These are phyloP conservation scores for Sphyrna mokarran DNA, from an alignment of 2,113 vertebrate genomes.

Conservation along the genomic window DNA sequence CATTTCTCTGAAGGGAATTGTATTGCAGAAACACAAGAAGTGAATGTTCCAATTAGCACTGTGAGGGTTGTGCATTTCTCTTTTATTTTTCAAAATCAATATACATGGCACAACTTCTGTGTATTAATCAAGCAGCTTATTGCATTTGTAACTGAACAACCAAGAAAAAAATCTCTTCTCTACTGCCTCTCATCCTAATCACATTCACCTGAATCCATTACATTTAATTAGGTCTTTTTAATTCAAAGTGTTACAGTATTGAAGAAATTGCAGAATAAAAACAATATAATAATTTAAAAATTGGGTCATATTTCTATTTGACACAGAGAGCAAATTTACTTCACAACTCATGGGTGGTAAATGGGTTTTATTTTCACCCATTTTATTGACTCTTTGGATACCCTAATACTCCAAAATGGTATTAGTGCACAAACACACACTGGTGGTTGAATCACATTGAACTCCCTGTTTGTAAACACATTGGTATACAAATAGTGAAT, in stretches of 20 bases:
- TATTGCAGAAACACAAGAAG: background rate
- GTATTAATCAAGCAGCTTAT: constrained; percentile 14
- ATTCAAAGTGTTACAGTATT: background rate
- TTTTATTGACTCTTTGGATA: background rate
- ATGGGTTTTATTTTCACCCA: background rate
- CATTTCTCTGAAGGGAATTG: background rate
- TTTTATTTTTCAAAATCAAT: constrained; percentile 17
- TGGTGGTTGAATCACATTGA: too few relatives aligned
- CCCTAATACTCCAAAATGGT: background rate
- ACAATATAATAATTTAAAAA: background rate
- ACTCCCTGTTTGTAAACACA: too few relatives aligned
- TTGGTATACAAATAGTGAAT: too few relatives aligned
- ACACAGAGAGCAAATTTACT: background rate
- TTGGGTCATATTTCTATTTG: too few relatives aligned
- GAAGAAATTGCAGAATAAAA: background rate
- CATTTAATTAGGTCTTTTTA: background rate
- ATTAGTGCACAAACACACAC: background rate
- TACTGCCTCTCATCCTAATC: background rate
- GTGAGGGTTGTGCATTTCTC: background rate
- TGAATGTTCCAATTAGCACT: constrained; percentile 4
- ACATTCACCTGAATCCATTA: constrained; percentile 27
- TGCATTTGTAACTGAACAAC: background rate
- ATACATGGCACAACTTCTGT: background rate
- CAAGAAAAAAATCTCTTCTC: background rate
- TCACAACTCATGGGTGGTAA: too few relatives aligned